These are phyloP conservation scores for Hemicrepidius hirtus DNA, from an alignment of 2,888 invertebrate species.

Conservation along the genomic window DNA sequence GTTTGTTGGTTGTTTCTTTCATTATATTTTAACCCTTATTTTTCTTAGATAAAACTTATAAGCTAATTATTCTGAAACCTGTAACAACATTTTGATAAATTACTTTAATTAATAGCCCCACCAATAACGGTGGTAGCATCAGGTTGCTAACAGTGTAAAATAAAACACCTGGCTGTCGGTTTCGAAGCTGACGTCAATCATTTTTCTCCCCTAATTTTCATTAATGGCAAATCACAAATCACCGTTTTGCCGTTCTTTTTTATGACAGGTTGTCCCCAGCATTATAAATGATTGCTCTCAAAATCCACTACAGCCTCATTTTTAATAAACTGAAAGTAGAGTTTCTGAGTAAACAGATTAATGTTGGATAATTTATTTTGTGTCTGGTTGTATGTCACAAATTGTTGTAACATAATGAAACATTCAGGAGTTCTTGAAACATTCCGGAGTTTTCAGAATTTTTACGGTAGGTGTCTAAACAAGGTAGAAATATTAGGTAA, in stretches of 20 bases:
- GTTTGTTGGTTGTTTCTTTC: too few species aligned
- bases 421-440: background rate
- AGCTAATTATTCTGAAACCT: background rate
- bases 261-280: conserved; percentile 27
- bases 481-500: conserved; percentile 1
- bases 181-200: conserved; percentile 33
- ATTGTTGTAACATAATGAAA: background rate
- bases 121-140: conserved; percentile 25
- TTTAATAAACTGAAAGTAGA: conserved; percentile 27
- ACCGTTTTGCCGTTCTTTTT: conserved; percentile 23
- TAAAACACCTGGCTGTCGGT: conserved; percentile 30
- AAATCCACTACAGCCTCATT: conserved; percentile 23
- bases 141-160: conserved; percentile 35
- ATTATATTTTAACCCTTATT: too few species aligned
- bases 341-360: conserved; percentile 21
- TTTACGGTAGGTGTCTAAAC: background rate
- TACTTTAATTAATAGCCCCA: conserved; percentile 17
- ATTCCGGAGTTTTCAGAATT: background rate
- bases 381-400: conserved; percentile 9
- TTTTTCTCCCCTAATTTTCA: conserved; percentile 35
- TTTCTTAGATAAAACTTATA: too few species aligned
- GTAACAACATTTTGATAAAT: conserved; percentile 31
- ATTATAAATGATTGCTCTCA: conserved; percentile 33
- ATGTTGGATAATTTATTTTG: conserved; percentile 21
- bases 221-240: conserved; percentile 39